A percentile compares a stretch with the other conserved stretches of the same genome.
phyloP scores from a whole-genome alignment of 2,797 vertebrate species.

The Anguilla marmorata region DNA sequence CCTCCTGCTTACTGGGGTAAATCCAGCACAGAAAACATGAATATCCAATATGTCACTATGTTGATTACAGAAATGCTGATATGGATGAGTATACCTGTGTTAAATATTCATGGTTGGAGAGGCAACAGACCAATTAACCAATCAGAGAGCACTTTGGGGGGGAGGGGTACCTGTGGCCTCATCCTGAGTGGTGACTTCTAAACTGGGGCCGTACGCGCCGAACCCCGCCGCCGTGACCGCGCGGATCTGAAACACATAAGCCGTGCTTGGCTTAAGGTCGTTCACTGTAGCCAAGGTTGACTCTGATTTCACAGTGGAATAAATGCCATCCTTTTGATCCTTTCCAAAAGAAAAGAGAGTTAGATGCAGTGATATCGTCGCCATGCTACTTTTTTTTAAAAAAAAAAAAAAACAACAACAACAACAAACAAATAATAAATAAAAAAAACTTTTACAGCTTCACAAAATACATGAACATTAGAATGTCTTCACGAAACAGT shows the following conservation, averaged over 20 bases:
- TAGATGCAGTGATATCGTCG: conserved; percentile 6
- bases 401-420: not conserved
- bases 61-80: too few relatives aligned
- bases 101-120: too few relatives aligned
- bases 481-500: not conserved
- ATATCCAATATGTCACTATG: too few relatives aligned
- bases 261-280: conserved; percentile 94
- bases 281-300: conserved; percentile 91
- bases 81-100: too few relatives aligned
- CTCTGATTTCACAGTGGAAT: conserved; percentile 93
- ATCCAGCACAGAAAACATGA: too few relatives aligned
- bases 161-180: conserved; percentile 85
- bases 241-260: conserved; percentile 96
- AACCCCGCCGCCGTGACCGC: conserved; percentile 95
- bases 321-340: conserved; percentile 95
- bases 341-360: conserved; percentile 51
- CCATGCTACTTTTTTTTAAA: not conserved
- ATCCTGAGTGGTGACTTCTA: conserved; percentile 94
- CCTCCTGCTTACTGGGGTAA: too few relatives aligned
- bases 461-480: conserved; percentile 28
- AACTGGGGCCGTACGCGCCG: conserved; percentile 88
- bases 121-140: not conserved
- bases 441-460: not conserved
- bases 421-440: not conserved
- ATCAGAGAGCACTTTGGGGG: not conserved